Base-by-base conservation (phyloP, 2,888 invertebrate genomes). In the Nasonia oneida region DNA sequence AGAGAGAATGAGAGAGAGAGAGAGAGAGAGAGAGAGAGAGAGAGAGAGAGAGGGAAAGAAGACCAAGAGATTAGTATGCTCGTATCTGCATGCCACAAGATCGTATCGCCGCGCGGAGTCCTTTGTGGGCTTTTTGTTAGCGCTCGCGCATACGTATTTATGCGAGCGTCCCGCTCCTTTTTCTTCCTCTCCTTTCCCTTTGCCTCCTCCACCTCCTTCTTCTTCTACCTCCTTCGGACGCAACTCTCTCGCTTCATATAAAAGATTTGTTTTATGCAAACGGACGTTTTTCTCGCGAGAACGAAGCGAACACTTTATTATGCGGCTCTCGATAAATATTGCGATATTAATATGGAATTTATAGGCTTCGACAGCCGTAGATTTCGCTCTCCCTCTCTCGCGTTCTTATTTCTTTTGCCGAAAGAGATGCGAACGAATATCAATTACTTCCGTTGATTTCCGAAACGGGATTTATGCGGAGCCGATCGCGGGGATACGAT, bases 11-110 rank as follows among this genome's bases (percentile, higher is more conserved):
- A 73, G 42, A 85, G 89, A 90, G 89, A 18, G 50, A 42, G 89
- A 89, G 78, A 61, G 33, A 42, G 33, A 18, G 89, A 89, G 78
- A 61, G 33, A 42, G 33, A 18, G 50, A 42, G 23, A 90, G 77
- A 73, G 53, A 39, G 29, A 15, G 73, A 73, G 42, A 85, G 89
- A 90, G 89, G 23, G 23, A 23, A 23, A 18, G 50, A 42, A 73
- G 78, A 77, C 42, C 84, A 88, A 90, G 89, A 91, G 92, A 92
- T 91, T 91, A 91, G 92, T 91, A 92, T 92, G 91, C 92, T 90
- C 91, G 92, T 91, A 92, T 93, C 92, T 92, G 92, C 92, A 91
- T 91, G 91, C 92, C 91, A 90, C 90, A 90, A 92, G 92, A 93
- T 93, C 91, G 92, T 93, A 92, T 93, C 93, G 89, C 90, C 67